A percentile compares a stretch with the other conserved stretches of the same genome.
Evolutionary conservation across 2,113 vertebrate species (phyloP).

Genomic region (Hippolais icterina): DNA sequence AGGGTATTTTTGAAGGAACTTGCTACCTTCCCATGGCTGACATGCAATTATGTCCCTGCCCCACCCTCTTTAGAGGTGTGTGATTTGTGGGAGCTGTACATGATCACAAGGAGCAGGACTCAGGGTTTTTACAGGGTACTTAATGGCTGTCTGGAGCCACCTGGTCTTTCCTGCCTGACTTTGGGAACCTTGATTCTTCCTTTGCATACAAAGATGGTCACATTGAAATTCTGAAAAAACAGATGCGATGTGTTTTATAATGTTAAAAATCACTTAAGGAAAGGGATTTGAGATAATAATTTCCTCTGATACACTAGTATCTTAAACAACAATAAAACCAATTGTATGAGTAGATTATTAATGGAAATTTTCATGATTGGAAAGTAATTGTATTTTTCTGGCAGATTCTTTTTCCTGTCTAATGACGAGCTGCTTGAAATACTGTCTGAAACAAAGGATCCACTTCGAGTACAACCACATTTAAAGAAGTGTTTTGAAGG

Average conservation of each 20-base stretch:
- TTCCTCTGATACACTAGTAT: background rate
- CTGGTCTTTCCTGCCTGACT: background rate
- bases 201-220: background rate
- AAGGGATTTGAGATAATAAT: background rate
- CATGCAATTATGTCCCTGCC: background rate
- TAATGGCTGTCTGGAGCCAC: background rate
- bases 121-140: background rate
- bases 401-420: constrained; percentile 92
- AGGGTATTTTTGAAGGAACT: background rate
- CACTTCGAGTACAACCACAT: constrained; percentile 88
- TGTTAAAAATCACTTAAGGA: background rate
- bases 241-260: background rate
- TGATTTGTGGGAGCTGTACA: too few species aligned
- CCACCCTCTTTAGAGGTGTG: background rate
- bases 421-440: constrained; percentile 94
- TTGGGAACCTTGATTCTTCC: background rate
- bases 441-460: constrained; percentile 92
- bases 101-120: background rate
- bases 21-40: background rate
- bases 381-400: constrained; percentile 7
- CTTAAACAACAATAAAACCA: background rate
- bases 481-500: constrained; percentile 96
- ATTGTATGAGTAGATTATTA: background rate
- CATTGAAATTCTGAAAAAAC: background rate
- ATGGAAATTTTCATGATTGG: background rate